Evolutionary conservation across 1,140 invertebrate species (phyloP), one percentile per base, ranked within the genome.

Genomic region (Penaeus indicus): DNA sequence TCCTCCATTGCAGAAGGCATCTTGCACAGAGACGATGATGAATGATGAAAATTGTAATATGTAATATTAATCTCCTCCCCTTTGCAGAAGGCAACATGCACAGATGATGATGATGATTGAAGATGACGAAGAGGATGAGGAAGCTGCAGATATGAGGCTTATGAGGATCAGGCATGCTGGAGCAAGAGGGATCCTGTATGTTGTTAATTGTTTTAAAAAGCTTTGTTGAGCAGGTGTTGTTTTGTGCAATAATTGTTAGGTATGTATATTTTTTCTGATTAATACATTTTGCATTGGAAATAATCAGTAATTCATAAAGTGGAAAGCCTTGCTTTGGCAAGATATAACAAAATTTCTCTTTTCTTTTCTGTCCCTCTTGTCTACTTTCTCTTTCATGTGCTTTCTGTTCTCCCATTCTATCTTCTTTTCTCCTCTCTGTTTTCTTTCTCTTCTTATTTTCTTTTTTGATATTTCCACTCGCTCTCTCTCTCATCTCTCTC

Each of bases 91-190:
- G 67, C 87, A 75, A 16, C 54, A 61, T 84, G 78, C 42, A 64
- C 82, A 2, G 63, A 92, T 90, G 85, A 82, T 83, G 84, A 89
- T 54, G 92, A 92, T 88, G 94, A 94, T n/a, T 84, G 95, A 96
- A 89, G 96, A 96, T n/a, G 97, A 97, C 21, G 97, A 97, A 72
- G 98, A 99, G 85, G 97, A 99, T 91, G 98, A 96, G 85, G 97
- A 98, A 92, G 96, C 98, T 22, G 95, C 96, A 91, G 98, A 99
- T 93, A 99, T 99, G 99, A 99, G 92, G 97, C 96, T 90, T 99
- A 98, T 94, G 97, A 99, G 94, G 96, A 98, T 97, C 96, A 92
- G 98, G 98, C 61, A 95, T 98, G 93, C 93, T 98, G 27, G 98
- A 99, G 92, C 96, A 97, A 91, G 95, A 97, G 83, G n/a, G 98